Conservation (phyloP, 2,797 vertebrate species). For the Trichosurus vulpecula region DNA sequence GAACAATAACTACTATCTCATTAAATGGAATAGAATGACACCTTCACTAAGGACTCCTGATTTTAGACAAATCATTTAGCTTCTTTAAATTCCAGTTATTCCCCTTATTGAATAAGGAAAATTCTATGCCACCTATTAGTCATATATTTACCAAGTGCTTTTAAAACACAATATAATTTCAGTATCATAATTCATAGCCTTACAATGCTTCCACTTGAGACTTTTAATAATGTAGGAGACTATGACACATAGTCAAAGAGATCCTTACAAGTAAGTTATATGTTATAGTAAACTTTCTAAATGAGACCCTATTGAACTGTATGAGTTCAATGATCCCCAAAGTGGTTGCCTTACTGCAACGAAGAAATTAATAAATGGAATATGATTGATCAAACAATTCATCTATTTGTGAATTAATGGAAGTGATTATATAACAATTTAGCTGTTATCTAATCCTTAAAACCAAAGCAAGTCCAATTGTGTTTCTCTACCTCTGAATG, state of each 20-base stretch:
- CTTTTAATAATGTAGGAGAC: conserved; percentile 36
- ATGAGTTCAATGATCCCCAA: conserved; percentile 41
- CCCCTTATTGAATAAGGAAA: conserved; percentile 18
- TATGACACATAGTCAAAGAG: conserved; percentile 20
- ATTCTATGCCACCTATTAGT: not conserved
- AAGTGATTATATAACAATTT: conserved; percentile 54
- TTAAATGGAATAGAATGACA: conserved; percentile 26
- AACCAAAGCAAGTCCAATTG: conserved; percentile 44
- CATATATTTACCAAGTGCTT: not conserved
- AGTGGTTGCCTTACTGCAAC: not conserved
- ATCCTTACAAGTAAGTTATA: not conserved
- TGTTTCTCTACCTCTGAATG: not conserved
- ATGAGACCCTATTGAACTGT: not conserved
- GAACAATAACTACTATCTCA: conserved; percentile 18
- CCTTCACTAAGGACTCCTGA: not conserved
- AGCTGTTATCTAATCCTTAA: conserved; percentile 44
- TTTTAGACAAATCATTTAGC: conserved; percentile 35
- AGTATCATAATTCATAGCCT: not conserved
- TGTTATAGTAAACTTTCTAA: conserved; percentile 6
- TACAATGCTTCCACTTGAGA: conserved; percentile 1
- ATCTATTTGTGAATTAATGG: conserved; percentile 36
- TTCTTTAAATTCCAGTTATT: conserved; percentile 6
- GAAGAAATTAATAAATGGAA: conserved; percentile 24
- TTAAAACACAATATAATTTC: not conserved
- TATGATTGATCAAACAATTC: conserved; percentile 48